These are phyloP conservation scores for Nothobranchius furzeri DNA, from an alignment of 2,113 vertebrate genomes.

Conservation along the genomic window DNA sequence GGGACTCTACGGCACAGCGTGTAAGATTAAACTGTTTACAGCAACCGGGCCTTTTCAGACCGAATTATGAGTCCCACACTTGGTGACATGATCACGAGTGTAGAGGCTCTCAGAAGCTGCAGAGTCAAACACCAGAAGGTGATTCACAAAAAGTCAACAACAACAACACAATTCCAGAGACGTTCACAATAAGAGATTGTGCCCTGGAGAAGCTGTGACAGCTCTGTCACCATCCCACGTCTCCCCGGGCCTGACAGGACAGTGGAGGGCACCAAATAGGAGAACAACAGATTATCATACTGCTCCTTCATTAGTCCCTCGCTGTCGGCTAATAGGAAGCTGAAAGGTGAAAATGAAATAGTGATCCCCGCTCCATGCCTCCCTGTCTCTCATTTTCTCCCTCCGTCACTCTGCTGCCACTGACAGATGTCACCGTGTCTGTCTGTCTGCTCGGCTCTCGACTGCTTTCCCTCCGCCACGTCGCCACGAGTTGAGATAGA, in stretches of 20 bases:
- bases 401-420: slow-evolving; percentile 50
- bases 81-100: not conserved
- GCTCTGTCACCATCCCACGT: slow-evolving; percentile 46
- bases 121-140: slow-evolving; percentile 13
- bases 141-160: slow-evolving; percentile 11
- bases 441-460: slow-evolving; percentile 34
- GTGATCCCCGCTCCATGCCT: slow-evolving; percentile 39
- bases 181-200: slow-evolving; percentile 29
- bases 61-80: slow-evolving; percentile 11
- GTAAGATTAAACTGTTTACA: slow-evolving; percentile 48
- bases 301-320: slow-evolving; percentile 64
- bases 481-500: slow-evolving; percentile 31
- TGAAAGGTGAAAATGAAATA: slow-evolving; percentile 70
- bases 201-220: slow-evolving; percentile 35
- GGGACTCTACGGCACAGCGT: slow-evolving; percentile 47
- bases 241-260: slow-evolving; percentile 66
- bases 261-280: slow-evolving; percentile 43
- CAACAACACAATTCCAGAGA: slow-evolving; percentile 29
- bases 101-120: slow-evolving; percentile 18
- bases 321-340: slow-evolving; percentile 63
- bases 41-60: slow-evolving; percentile 49
- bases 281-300: slow-evolving; percentile 58
- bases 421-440: slow-evolving; percentile 66
- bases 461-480: slow-evolving; percentile 23
- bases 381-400: slow-evolving; percentile 45